Evolutionary conservation across 2,113 vertebrate species (phyloP), one percentile per base, ranked within the genome.

Genomic region (Uria aalge): DNA sequence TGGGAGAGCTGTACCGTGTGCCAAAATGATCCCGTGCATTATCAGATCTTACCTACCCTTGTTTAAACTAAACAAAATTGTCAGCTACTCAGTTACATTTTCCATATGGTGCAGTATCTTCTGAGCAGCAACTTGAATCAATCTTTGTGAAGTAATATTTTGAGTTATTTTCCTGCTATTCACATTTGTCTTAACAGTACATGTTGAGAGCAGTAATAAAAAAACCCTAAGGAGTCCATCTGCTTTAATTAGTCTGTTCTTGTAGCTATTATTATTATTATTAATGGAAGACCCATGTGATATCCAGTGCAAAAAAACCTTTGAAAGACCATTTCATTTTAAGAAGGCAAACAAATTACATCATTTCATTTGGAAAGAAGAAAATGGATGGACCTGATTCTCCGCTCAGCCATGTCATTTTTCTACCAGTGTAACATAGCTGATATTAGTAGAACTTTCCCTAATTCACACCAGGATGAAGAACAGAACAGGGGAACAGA

Each of bases 11-110:
- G 81, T 41, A 36, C 52, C 81, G 1, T 87, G 69, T 68, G 85
- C 92, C 95, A 97, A 86, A 96, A 92, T 85, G 63, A 84, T 94
- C 55, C 94, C 47, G 24, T 96, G 89, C 80, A 93, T 78, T 96
- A 97, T 97, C 95, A 96, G 95, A 96, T 97, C 71, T 95, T 96
- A 97, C 94, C 92, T 96, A 96, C 91, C 55, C 96, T 94, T 96
- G 87, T 91, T 96, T 88, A 97, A 97, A 94, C 50, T 85, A 96
- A 96, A 95, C 89, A 91, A 85, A 91, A 93, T 82, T 96, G 96
- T 93, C 91, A 85, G 87, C 89, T 94, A 91, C 87, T 92, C 89
- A 59, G 82, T 94, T 96, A 96, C 88, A 92, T 95, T 94, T 97
- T 93, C 95, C 93, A 88, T 95, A 82, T 91, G 91, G 85, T 72